Evolutionary conservation across 2,113 vertebrate species (phyloP).

Genomic region (Catharus minimus): DNA sequence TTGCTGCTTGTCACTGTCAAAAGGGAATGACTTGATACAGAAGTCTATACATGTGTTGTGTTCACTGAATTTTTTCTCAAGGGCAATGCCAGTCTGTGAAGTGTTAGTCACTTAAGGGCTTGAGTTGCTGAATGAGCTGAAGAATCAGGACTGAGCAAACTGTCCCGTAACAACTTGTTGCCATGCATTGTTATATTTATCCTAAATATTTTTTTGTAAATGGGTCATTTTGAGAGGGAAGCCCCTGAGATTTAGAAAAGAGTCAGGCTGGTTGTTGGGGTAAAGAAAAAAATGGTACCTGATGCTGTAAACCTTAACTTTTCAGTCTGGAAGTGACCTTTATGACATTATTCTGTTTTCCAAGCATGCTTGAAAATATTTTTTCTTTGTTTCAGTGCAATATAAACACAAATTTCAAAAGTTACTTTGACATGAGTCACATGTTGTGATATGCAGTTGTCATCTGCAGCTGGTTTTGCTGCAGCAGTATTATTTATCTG

Average conservation of each 20-base stretch:
- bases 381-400: not conserved
- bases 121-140: not conserved
- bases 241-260: not conserved
- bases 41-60: not conserved
- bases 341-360: not conserved
- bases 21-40: not conserved
- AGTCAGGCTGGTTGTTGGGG: not conserved
- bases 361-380: not conserved
- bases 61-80: not conserved
- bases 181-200: not conserved
- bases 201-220: not conserved
- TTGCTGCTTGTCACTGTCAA: not conserved
- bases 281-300: not conserved
- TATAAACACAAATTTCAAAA: slow-evolving; percentile 34
- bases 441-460: not conserved
- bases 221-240: not conserved
- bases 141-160: not conserved
- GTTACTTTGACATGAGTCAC: not conserved
- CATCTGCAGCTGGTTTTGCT: slow-evolving; percentile 15
- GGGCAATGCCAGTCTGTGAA: not conserved
- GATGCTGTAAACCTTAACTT: not conserved
- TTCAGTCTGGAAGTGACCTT: not conserved
- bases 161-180: not conserved
- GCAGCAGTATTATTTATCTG: not conserved
- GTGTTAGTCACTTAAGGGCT: not conserved